Conservation (phyloP, 2,888 invertebrate genomes). For the Tridacna crocea region DNA sequence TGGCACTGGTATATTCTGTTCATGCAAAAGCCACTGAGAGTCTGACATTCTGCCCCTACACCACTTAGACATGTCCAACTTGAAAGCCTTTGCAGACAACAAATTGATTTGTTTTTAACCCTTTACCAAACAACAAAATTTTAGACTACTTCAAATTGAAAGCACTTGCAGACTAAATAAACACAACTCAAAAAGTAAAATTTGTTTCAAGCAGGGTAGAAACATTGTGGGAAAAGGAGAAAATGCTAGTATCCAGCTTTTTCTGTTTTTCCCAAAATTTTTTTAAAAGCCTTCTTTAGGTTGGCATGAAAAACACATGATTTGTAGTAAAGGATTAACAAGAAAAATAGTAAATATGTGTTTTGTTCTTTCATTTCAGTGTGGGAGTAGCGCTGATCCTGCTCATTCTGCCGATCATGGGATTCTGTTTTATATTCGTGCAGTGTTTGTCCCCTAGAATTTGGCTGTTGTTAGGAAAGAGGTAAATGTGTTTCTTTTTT, state of each 20-base stretch:
- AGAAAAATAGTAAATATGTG: neutral
- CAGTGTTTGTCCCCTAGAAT: constrained; percentile 98
- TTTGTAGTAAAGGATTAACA: neutral
- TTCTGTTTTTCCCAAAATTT: neutral
- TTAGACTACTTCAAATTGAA: too few species aligned
- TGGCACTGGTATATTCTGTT: too few species aligned
- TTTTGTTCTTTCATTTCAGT: constrained; percentile 49
- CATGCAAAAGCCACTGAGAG: too few species aligned
- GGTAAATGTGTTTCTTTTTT: constrained; percentile 1
- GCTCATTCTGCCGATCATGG: constrained; percentile 93
- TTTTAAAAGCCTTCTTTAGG: neutral
- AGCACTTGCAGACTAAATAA: too few species aligned
- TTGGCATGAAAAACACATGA: neutral
- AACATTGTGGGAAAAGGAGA: neutral
- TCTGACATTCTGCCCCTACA: too few species aligned
- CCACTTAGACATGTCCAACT: too few species aligned
- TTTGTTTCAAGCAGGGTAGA: neutral
- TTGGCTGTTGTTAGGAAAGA: constrained; percentile 93
- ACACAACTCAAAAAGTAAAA: too few species aligned
- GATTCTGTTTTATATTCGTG: constrained; percentile 94
- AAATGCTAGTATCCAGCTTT: neutral
- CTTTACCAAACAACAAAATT: too few species aligned
- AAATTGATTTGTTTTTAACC: too few species aligned
- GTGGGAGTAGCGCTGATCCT: constrained; percentile 89
- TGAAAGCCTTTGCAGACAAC: too few species aligned